phyloP scores from a whole-genome alignment of 2,113 vertebrate genomes.

The Ellobius talpinus region DNA sequence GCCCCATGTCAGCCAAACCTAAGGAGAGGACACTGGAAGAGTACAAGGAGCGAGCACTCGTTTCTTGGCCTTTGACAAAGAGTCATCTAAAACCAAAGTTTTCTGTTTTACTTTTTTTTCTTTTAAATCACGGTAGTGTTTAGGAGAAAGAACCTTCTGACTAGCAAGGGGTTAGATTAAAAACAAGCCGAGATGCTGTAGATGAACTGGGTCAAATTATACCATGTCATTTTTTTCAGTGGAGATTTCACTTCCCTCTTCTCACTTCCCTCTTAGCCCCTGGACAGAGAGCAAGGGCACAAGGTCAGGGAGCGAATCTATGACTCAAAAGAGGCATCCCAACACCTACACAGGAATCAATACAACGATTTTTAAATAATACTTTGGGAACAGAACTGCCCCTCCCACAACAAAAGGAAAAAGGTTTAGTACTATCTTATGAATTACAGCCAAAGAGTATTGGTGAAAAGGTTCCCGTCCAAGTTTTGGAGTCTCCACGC shows the following conservation, averaged over 20 bases:
- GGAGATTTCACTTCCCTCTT: constrained; percentile 36
- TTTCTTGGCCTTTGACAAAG: neutral
- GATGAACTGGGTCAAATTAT: constrained; percentile 27
- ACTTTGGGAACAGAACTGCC: neutral
- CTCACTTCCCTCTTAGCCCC: constrained; percentile 46
- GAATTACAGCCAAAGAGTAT: constrained; percentile 21
- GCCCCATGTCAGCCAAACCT: neutral
- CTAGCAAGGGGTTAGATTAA: neutral
- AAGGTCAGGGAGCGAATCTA: constrained; percentile 7
- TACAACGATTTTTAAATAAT: neutral
- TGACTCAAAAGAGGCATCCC: neutral
- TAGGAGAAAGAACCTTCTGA: constrained; percentile 3
- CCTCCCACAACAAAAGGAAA: neutral
- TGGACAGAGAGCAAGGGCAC: constrained; percentile 17
- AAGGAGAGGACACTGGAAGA: neutral
- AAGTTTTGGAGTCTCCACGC: neutral
- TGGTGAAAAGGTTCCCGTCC: constrained; percentile 36
- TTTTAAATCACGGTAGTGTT: neutral
- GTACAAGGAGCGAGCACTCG: neutral
- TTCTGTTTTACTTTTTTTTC: constrained; percentile 49
- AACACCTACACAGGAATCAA: constrained; percentile 22
- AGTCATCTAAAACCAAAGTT: constrained; percentile 42
- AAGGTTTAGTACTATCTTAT: constrained; percentile 6
- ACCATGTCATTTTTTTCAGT: neutral
- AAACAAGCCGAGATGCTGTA: constrained; percentile 4